Percentiles rank a stretch among this genome's conserved stretches.
These are phyloP conservation scores for Zaprionus gabonicus DNA, from an alignment of 1,140 invertebrate genomes.

Conservation along the genomic window DNA sequence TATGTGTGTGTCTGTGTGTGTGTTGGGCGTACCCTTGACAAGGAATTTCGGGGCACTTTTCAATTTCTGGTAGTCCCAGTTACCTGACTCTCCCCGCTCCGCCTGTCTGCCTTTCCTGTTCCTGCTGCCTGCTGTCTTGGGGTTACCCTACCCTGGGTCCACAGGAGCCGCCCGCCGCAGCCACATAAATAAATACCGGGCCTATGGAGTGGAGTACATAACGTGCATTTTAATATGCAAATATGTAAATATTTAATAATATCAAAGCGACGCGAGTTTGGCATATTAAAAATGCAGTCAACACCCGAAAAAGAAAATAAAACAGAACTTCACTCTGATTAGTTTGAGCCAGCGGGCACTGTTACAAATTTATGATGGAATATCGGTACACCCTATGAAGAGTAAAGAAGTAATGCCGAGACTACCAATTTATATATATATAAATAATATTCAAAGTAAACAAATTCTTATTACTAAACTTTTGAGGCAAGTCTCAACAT, in stretches of 20 bases:
- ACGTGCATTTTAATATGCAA: slow-evolving; percentile 71
- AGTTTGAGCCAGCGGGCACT: slow-evolving; percentile 16
- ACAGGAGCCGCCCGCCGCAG: slow-evolving; percentile 9
- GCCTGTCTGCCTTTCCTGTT: neutral
- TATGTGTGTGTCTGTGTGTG: slow-evolving; percentile 16
- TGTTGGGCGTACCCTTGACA: slow-evolving; percentile 27
- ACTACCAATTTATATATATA: too few species aligned
- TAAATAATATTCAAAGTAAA: too few species aligned
- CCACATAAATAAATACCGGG: slow-evolving; percentile 70
- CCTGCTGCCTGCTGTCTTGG: neutral
- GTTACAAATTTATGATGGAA: slow-evolving; percentile 62
- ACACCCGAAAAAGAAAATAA: slow-evolving; percentile 16
- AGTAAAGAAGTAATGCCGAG: too few species aligned
- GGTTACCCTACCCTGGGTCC: neutral
- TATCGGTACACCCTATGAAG: neutral
- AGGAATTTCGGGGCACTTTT: slow-evolving; percentile 55
- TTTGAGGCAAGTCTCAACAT: neutral
- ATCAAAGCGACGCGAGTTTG: slow-evolving; percentile 56
- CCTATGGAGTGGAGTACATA: slow-evolving; percentile 41
- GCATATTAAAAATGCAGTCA: slow-evolving; percentile 65
- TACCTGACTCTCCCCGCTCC: neutral
- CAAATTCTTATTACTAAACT: too few species aligned
- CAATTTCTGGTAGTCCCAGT: slow-evolving; percentile 38
- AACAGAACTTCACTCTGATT: slow-evolving; percentile 6
- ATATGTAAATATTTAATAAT: slow-evolving; percentile 83